Percentiles rank a stretch among this genome's conserved stretches.
Evolutionary conservation across 1,140 invertebrate species (phyloP).

Genomic region (Pseudomyrmex flavicornis): DNA sequence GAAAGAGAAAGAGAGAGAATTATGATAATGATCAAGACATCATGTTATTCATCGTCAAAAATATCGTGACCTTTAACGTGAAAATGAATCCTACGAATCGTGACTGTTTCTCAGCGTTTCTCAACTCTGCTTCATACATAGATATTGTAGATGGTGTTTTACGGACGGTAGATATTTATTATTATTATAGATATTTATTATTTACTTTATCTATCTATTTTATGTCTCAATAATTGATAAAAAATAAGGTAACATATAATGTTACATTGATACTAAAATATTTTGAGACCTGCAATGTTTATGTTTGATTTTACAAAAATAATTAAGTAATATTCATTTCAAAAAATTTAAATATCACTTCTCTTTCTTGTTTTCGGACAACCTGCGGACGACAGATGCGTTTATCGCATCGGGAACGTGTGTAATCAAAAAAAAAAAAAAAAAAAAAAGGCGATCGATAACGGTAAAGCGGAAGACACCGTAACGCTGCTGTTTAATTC

Average conservation of each 20-base stretch:
- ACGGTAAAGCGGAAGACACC: constrained; percentile 23
- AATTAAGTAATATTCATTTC: no score
- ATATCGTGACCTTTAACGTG: neutral
- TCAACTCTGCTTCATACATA: neutral
- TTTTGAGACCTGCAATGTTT: neutral
- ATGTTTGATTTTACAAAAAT: no score
- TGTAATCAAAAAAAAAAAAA: no score
- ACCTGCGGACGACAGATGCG: neutral
- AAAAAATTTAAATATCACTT: no score
- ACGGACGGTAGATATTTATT: no score
- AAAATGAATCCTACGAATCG: neutral
- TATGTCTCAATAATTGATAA: no score
- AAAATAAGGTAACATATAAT: neutral
- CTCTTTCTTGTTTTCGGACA: neutral
- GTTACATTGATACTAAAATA: neutral
- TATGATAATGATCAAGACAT: neutral
- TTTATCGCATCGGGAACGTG: neutral
- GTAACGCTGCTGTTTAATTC: neutral
- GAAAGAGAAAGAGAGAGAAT: no score
- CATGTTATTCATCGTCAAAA: neutral
- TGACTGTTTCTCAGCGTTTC: neutral
- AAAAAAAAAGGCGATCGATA: neutral
- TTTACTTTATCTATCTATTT: no score
- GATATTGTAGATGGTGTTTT: no score
- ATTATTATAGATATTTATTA: no score